These are phyloP conservation scores for Aix galericulata DNA, from an alignment of 2,113 vertebrate species.

Conservation along the genomic window DNA sequence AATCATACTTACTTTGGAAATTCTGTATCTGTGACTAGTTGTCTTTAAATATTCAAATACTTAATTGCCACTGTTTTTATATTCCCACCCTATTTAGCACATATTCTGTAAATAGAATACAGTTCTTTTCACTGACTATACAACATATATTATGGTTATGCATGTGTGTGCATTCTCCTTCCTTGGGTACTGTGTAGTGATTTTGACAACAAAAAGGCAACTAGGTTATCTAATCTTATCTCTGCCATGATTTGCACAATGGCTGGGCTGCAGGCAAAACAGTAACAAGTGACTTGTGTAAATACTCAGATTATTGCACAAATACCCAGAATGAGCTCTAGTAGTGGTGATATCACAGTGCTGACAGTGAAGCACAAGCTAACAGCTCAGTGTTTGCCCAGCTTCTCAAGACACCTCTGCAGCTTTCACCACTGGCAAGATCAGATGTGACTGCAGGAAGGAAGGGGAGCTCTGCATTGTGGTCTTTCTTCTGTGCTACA, in stretches of 20 bases:
- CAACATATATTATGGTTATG: neutral
- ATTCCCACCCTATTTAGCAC: neutral
- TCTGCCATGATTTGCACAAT: neutral
- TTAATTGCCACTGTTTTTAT: neutral
- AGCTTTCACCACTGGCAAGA: neutral
- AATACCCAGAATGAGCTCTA: neutral
- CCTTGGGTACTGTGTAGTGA: neutral
- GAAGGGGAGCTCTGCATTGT: neutral
- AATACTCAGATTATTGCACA: neutral
- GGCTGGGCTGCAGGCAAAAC: neutral
- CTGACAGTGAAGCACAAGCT: rapidly evolving
- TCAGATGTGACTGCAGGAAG: rapidly evolving
- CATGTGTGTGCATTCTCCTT: neutral
- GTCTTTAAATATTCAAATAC: neutral
- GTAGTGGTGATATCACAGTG: rapidly evolving
- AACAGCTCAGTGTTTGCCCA: rapidly evolving
- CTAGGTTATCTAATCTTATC: neutral
- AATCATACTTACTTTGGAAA: neutral
- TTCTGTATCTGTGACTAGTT: neutral
- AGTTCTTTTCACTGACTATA: neutral
- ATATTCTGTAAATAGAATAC: neutral
- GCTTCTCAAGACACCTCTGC: neutral
- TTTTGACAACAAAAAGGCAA: neutral
- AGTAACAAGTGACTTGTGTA: neutral
- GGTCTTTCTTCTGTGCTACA: neutral